phyloP scores from a whole-genome alignment of 2,888 invertebrate genomes.

The Drosophila phalerata region DNA sequence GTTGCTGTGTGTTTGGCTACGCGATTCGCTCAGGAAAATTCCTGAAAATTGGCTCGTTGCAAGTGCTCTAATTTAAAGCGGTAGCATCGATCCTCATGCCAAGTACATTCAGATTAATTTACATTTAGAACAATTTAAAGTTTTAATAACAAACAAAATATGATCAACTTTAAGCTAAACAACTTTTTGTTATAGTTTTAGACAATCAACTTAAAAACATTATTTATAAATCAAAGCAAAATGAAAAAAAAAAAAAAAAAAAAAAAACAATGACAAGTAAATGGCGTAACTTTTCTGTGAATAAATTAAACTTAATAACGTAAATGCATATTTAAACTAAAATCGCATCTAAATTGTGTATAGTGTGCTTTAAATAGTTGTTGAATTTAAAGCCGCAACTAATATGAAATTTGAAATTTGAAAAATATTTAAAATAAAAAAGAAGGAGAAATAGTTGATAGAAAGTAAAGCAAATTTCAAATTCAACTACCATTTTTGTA shows the following conservation, averaged over 20 bases:
- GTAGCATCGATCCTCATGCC: not conserved
- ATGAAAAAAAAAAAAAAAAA: conserved; percentile 31
- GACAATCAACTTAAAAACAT: conserved; percentile 73
- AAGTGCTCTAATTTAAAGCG: not conserved
- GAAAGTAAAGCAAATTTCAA: conserved; percentile 47
- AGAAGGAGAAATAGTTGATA: conserved; percentile 18
- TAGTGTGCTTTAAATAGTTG: conserved; percentile 39
- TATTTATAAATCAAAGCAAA: conserved; percentile 40
- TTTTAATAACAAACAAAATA: conserved; percentile 22
- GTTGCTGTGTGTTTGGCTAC: conserved; percentile 18
- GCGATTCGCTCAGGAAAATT: not conserved
- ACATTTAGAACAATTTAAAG: conserved; percentile 41
- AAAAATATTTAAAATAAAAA: conserved; percentile 27
- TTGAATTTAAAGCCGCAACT: conserved; percentile 19
- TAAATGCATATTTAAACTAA: conserved; percentile 53
- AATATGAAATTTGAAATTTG: conserved; percentile 26
- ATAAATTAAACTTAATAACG: conserved; percentile 67
- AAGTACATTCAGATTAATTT: conserved; percentile 22
- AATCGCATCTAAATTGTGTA: conserved; percentile 51
- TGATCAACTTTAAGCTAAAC: conserved; percentile 46
- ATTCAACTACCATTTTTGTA: conserved; percentile 72
- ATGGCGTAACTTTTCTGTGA: conserved; percentile 83
- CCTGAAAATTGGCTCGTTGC: not conserved
- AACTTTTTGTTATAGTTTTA: conserved; percentile 79
- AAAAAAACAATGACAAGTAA: conserved; percentile 77